Base-by-base conservation (phyloP, 2,113 vertebrate species). In the Speoplatyrhinus poulsoni region DNA sequence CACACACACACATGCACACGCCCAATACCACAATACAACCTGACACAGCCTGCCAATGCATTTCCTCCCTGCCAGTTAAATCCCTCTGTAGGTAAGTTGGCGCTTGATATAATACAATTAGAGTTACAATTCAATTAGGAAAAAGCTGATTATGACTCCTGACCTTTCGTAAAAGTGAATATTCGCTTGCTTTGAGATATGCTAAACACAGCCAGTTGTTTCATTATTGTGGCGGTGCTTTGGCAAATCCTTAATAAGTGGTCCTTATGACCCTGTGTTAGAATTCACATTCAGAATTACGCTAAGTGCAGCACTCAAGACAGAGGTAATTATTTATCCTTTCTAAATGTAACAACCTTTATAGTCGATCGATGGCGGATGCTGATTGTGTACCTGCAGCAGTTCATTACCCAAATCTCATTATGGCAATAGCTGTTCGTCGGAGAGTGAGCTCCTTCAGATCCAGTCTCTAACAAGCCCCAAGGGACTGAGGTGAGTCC, bases 391-490 rank as follows among this genome's bases (percentile, higher is more conserved):
- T 84, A 84, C 85, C 60, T 67, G 69, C 72, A 62, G 80, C 65
- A 26, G 26, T 83, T 87, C 87, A 85, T 87, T 87, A 87, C 63
- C 80, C 74, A 69, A 66, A 79, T 76, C 82, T 84, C 87, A 83
- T 86, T 85, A 89, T 84, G 60, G 68, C 76, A 55, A 74, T 76
- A 66, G 79, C 70, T 81, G 60, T 13, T 1, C 69, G 73, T 66
- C 60, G 76, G 79, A 61, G 67, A 66, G 76, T 71, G 71, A 67
- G 26, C 26, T 26, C 33, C 46, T 61, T 82, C 71, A 59, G 47
- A 79, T 81, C 67, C 65, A 69, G 79, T 73, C 67, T 79, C 80
- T 87, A 87, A 89, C 83, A 80, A 82, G 83, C 73, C 81, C 73
- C 85, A 68, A 61, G 82, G 83, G 81, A 73, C 82, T n/a, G 82